A percentile compares a stretch with the other conserved stretches of the same genome.
phyloP scores from a whole-genome alignment of 2,113 vertebrate species.

The Amblyopsis rosae region DNA sequence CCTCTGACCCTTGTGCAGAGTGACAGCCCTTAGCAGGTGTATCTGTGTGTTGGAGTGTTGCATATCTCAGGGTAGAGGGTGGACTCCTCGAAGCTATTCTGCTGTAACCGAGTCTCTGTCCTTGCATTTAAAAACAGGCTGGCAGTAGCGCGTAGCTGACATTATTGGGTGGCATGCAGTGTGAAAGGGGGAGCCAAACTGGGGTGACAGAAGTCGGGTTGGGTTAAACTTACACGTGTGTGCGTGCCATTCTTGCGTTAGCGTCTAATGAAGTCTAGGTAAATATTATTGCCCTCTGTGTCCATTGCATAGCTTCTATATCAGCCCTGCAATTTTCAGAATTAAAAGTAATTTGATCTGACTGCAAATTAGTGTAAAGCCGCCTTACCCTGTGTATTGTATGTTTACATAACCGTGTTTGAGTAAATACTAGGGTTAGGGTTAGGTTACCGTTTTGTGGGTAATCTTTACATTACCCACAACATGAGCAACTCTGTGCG shows the following conservation, averaged over 20 bases:
- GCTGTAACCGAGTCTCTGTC: conserved; percentile 75
- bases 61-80: conserved; percentile 36
- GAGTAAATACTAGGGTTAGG: conserved; percentile 20
- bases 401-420: conserved; percentile 30
- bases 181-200: conserved; percentile 53
- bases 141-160: conserved; percentile 65
- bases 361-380: conserved; percentile 61
- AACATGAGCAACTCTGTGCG: not conserved
- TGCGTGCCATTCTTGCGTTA: conserved; percentile 7
- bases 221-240: conserved; percentile 43
- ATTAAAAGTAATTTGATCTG: conserved; percentile 74
- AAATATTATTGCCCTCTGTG: conserved; percentile 70
- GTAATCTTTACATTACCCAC: conserved; percentile 49
- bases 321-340: conserved; percentile 65
- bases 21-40: conserved; percentile 70
- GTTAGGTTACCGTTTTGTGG: too few relatives aligned
- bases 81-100: conserved; percentile 67
- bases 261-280: conserved; percentile 77
- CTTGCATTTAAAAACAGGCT: conserved; percentile 80
- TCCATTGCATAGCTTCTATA: conserved; percentile 62
- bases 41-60: conserved; percentile 8
- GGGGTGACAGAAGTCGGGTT: conserved; percentile 28
- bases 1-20: conserved; percentile 63
- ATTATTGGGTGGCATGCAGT: conserved; percentile 66
- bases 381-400: conserved; percentile 30